A percentile compares a stretch with the other conserved stretches of the same genome.
These are phyloP conservation scores for Bhutanitis thaidina DNA, from an alignment of 2,888 invertebrate species.

Conservation along the genomic window DNA sequence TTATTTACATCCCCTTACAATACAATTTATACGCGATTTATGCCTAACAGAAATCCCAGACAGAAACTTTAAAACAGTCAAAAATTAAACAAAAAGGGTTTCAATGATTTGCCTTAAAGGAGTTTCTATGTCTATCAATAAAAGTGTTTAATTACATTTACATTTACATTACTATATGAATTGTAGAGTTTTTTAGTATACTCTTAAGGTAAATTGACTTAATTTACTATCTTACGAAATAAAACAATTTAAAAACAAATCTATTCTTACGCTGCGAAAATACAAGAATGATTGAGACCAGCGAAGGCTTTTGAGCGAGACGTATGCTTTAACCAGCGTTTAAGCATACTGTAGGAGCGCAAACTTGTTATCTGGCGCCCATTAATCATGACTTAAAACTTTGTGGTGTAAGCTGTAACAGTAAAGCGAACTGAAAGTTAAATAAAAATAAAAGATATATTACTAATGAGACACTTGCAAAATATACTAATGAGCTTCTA, in stretches of 20 bases:
- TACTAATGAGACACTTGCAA: background rate
- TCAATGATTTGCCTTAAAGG: no score
- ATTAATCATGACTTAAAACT: constrained; percentile 55
- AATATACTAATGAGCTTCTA: background rate
- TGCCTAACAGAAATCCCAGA: no score
- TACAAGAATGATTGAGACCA: background rate
- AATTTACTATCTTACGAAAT: no score
- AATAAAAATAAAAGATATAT: background rate
- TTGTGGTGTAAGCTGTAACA: constrained; percentile 28
- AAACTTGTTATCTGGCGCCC: constrained; percentile 54
- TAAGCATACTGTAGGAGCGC: constrained; percentile 35
- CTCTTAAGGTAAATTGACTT: no score
- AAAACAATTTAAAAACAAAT: background rate
- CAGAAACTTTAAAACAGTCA: no score
- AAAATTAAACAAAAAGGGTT: no score
- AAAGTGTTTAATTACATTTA: no score
- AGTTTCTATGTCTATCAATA: no score
- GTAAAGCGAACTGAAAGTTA: background rate
- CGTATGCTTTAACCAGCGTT: constrained; percentile 35
- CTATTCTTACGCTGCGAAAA: background rate
- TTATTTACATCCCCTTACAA: no score
- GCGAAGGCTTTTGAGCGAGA: constrained; percentile 17
- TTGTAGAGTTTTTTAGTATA: no score
- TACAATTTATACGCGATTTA: no score
- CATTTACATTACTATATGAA: no score